phyloP scores from a whole-genome alignment of 2,113 vertebrate species.

The Promerops cafer region DNA sequence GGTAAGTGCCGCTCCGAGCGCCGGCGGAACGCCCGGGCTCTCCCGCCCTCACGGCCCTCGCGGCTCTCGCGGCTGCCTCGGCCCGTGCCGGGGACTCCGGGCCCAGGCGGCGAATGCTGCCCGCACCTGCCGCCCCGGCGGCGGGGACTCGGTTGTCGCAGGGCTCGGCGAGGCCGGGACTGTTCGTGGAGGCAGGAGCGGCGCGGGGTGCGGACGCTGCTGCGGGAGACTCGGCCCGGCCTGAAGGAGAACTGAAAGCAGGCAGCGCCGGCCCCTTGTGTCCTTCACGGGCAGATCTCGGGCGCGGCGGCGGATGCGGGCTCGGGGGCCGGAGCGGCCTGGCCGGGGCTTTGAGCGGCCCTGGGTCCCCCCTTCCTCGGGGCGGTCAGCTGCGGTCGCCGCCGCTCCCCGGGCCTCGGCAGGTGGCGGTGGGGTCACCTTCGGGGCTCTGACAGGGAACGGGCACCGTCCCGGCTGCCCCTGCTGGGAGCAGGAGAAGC shows the following conservation, averaged over 20 bases:
- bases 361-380: background rate
- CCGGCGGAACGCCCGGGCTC: background rate
- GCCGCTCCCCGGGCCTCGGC: background rate
- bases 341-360: background rate
- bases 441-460: background rate
- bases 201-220: background rate
- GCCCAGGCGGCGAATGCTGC: background rate
- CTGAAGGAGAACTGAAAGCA: background rate
- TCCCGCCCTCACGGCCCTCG: too few species aligned
- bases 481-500: background rate
- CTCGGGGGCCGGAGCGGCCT: background rate
- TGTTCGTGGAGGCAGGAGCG: background rate
- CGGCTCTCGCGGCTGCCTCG: background rate
- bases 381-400: background rate
- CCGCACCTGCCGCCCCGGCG: background rate
- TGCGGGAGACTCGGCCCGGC: background rate
- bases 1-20: background rate
- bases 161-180: background rate
- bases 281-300: background rate
- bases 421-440: background rate
- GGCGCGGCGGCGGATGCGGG: background rate
- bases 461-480: background rate
- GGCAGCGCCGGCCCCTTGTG: background rate
- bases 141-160: background rate
- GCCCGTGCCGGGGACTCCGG: background rate